phyloP scores from a whole-genome alignment of 2,888 invertebrate species.

The Meiosimyza decipiens region DNA sequence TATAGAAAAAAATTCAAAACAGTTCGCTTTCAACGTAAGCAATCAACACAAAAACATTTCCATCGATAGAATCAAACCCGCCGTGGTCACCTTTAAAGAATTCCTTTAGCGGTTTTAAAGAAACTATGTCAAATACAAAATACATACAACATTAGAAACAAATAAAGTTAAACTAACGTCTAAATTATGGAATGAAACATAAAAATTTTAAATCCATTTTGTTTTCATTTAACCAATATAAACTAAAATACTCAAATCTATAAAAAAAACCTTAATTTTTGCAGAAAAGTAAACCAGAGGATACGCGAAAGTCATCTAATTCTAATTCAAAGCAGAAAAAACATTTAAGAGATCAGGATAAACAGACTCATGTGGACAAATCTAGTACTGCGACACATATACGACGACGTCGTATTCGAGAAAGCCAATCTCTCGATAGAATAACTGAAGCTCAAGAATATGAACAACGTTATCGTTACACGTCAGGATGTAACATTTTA shows the following conservation, averaged over 20 bases:
- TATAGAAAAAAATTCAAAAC: too few species aligned
- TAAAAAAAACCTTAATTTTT: conserved; percentile 32
- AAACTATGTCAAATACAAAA: too few species aligned
- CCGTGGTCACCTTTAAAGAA: too few species aligned
- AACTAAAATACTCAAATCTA: neutral
- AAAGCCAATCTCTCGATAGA: conserved; percentile 86
- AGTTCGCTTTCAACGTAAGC: too few species aligned
- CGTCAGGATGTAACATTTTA: conserved; percentile 52
- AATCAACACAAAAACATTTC: too few species aligned
- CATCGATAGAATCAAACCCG: too few species aligned
- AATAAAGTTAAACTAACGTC: too few species aligned
- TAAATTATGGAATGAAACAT: too few species aligned
- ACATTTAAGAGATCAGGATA: conserved; percentile 57
- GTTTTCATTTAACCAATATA: neutral
- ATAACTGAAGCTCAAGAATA: conserved; percentile 88
- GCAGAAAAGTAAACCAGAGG: conserved; percentile 60
- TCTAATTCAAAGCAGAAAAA: conserved; percentile 53
- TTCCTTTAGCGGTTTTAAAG: too few species aligned
- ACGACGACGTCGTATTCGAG: conserved; percentile 76
- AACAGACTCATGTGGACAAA: conserved; percentile 45
- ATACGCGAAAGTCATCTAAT: conserved; percentile 56
- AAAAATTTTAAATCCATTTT: neutral
- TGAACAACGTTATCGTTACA: conserved; percentile 59
- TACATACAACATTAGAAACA: too few species aligned
- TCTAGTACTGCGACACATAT: conserved; percentile 47